Base-by-base conservation (phyloP, 37 sponge, comb jelly and placozoan species). In the Corticium candelabrum region DNA sequence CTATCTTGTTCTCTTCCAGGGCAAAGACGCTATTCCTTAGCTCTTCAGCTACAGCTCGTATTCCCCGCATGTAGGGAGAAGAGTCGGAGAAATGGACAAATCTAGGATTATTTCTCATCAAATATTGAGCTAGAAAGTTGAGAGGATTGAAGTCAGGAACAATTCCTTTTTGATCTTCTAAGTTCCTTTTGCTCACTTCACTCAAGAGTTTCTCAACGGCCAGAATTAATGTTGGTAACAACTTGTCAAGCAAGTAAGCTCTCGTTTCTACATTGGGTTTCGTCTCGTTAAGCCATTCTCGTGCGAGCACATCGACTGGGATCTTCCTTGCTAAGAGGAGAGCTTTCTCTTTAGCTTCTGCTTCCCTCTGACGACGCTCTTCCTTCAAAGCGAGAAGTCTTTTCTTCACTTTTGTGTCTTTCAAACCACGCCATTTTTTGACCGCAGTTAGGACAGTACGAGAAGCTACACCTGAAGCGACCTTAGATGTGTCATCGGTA, bases 21-120 rank as follows among this genome's bases (percentile, higher is more conserved):
- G 81, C 27, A 2, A 67, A 68, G 4, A 86, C 81, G 30, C 82
- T 30, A 11, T 68, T 37, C 67, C 77, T 85, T 77, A 91, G 62
- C 32, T 91, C 84, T 3, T 83, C 87, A 0, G 82, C 2, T 3
- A 86, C 84, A 37, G 37, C 38, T 67, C 78, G 69, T 5, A 78
- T 31, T 38, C 79, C 68, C 40, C 67, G 68, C 80, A 90, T 77
- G 76, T 93, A 93, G 34, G 94, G 91, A 34, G 87, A 89, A 36
- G 80, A 77, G 77, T 84, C 88, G 1, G 84, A 3, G 68, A 83
- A 80, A 67, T 86, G 85, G 76, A 82, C 83, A 78, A 85, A 89
- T 30, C 76, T 80, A 36, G 99, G 99, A 79, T 97, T 97, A 83
- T 91, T 90, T 56, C 99, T 75, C 99, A 97, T 97, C 76, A 97